Base-by-base conservation (phyloP, 2,797 vertebrate genomes). In the Coreius guichenoti region DNA sequence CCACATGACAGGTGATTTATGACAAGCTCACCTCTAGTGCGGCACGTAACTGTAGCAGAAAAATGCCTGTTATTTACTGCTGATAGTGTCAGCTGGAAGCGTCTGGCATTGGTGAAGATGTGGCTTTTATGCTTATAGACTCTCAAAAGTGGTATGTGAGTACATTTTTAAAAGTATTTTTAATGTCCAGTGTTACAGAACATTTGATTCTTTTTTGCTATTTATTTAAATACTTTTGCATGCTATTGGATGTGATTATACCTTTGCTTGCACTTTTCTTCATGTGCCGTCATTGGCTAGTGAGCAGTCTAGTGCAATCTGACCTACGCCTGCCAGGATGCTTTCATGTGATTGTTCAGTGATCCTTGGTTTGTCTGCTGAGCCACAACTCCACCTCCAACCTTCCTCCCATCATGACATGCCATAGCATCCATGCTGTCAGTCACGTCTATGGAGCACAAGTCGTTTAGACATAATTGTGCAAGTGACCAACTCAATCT, bases 331-430 rank as follows among this genome's bases (percentile, higher is more conserved):
- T 74, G 70, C 43, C 45, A 54, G 36, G 43, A 72, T 67, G 68
- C 51, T 86, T 79, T 61, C 51, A 33, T 65, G 29, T 84, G 72
- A 87, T 89, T 83, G 70, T 87, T 84, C 73, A 69, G 78, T 39
- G 58, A 81, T 80, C 79, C 79, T 75, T 75, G 61, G 49, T 76
- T 76, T 49, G 61, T 69, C 29, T 81, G 47, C 2, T 43, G 8
- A 70, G 54, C 29, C n/a, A 47, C 63, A 47, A 23, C 68, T 67
- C 58, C 23, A 49, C 69, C 80, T 54, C 31, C 45, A 36, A 23
- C 23, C 65, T 65, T 79, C 39, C 43, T 75, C 51, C 33, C 29
- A n/a, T 68, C 13, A 26, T 65, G 54, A 69, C 80, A 17, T 33
- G 14, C 75, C 26, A 49, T n/a, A n/a, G 61, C 36, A 76, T 26